phyloP scores from a whole-genome alignment of 2,113 vertebrate species.

The Brevimyrus niger region DNA sequence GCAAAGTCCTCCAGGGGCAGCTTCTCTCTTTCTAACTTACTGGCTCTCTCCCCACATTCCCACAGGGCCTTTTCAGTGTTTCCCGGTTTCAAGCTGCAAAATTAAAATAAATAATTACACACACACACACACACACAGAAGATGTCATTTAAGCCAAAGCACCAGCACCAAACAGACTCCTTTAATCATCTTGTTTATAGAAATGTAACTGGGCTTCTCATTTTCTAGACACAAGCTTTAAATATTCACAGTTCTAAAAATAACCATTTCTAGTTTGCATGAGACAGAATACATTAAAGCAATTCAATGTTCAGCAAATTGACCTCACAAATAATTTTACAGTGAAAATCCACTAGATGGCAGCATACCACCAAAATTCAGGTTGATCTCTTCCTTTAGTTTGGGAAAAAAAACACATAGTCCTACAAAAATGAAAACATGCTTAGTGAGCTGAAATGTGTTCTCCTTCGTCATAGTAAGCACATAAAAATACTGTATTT shows the following conservation, averaged over 20 bases:
- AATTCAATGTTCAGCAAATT: background rate
- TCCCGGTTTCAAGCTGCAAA: slow-evolving; percentile 72
- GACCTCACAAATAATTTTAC: background rate
- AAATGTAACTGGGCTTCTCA: background rate
- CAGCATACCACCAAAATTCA: background rate
- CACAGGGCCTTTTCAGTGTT: slow-evolving; percentile 73
- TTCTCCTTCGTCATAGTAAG: background rate
- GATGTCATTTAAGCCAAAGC: background rate
- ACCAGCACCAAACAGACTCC: background rate
- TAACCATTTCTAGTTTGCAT: background rate
- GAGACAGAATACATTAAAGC: background rate
- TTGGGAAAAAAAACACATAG: background rate
- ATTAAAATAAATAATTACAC: background rate
- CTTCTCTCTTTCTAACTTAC: slow-evolving; percentile 57
- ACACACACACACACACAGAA: background rate
- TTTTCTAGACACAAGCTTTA: background rate
- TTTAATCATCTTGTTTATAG: background rate
- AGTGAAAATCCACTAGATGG: slow-evolving; percentile 3
- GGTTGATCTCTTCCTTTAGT: background rate
- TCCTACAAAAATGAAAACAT: background rate
- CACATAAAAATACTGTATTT: background rate
- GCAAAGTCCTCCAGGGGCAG: slow-evolving; percentile 69
- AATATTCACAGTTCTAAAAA: background rate
- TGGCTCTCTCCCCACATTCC: slow-evolving; percentile 63
- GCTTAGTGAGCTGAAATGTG: background rate